A percentile compares a stretch with the other conserved stretches of the same genome.
Evolutionary conservation across 2,113 vertebrate species (phyloP).

Genomic region (Hydrochoerus hydrochaeris): DNA sequence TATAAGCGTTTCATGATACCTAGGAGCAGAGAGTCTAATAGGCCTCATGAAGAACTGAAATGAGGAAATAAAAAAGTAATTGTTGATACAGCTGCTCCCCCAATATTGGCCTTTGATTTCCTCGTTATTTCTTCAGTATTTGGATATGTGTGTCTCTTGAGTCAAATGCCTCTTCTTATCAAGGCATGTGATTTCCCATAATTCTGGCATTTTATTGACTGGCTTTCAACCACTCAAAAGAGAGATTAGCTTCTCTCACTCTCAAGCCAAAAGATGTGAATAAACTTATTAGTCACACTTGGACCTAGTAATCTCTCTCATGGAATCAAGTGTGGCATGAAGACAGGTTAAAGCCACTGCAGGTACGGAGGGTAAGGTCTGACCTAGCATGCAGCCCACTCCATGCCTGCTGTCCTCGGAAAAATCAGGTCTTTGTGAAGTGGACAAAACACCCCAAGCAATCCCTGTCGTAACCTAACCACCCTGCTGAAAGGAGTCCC

Average conservation of each 20-base stretch:
- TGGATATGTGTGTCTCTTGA: background rate
- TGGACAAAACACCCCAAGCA: background rate
- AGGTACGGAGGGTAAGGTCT: background rate
- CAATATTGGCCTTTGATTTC: background rate
- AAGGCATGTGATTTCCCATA: background rate
- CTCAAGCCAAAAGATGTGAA: background rate
- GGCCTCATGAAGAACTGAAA: background rate
- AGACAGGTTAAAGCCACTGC: background rate
- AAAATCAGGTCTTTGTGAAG: background rate
- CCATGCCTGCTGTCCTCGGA: background rate
- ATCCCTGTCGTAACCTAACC: background rate
- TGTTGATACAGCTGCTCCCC: background rate
- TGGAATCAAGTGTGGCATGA: background rate
- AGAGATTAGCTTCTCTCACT: background rate
- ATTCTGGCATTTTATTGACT: background rate
- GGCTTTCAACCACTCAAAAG: background rate
- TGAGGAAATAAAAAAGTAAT: constrained; percentile 44
- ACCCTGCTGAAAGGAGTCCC: background rate
- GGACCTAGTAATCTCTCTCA: background rate
- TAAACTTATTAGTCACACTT: background rate
- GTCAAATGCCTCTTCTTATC: background rate
- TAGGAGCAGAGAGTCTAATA: background rate
- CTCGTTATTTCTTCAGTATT: background rate
- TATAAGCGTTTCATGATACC: background rate
- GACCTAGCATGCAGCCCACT: background rate